Evolutionary conservation across 2,888 invertebrate genomes (phyloP), one percentile per base, ranked within the genome.

Genomic region (Clusia tigrina): DNA sequence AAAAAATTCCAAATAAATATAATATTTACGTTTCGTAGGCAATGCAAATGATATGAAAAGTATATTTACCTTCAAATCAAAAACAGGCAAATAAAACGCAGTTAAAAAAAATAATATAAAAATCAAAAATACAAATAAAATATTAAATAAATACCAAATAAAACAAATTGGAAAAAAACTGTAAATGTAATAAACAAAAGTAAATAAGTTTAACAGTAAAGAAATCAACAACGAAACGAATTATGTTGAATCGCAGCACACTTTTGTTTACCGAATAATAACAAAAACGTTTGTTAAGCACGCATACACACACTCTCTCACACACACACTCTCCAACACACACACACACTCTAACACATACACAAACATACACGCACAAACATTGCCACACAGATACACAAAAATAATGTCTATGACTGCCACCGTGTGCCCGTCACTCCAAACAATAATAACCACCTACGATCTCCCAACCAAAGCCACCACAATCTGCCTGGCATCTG

Each of bases 261-360:
- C 12, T 46, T 62, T 68, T 69, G 63, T 62, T 69, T 62, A 63
- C 18, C 56, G 56, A 69, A 64, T 56, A 68, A 66, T 26, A 69
- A 64, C 56, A 67, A 62, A 46, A 55, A 64, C 56, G 37, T 61
- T 38, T 61, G 38, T 32, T 60, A 32, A 46, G 26, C 55, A 55
- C 63, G 25, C 32, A 46, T 48, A 54, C 18, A 37, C 24, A 23
- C 42, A 52, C 12, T n/a, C n/a, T n/a, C n/a, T n/a, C n/a, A n/a
- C n/a, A 15, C n/a, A n/a, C n/a, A n/a, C n/a, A n/a, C n/a, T n/a
- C n/a, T 59, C 63, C 54, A 55, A 48, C 2, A 22, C 23, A 20
- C 55, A 53, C 18, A n/a, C 24, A 51, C 37, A 51, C 22, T 25
- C 18, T 12, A 5, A 18, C 46, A 46, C 18, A 25, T n/a, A n/a